Conservation (phyloP, 1,140 invertebrate species). For the Orussus abietinus region DNA sequence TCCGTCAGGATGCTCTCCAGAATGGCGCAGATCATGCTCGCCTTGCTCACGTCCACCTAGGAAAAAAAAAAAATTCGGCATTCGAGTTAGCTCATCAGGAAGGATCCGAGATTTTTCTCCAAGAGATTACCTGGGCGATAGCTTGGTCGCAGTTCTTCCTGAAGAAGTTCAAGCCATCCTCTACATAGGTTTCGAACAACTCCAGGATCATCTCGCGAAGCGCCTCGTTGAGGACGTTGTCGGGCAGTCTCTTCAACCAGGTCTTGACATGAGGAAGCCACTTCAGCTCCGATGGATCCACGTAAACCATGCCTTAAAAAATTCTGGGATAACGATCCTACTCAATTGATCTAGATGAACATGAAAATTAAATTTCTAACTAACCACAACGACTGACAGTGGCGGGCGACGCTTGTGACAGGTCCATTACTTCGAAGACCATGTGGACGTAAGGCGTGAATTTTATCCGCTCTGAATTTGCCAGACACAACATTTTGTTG, state of each 20-base stretch:
- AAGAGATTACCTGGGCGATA: slow-evolving; percentile 58
- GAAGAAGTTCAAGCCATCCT: slow-evolving; percentile 63
- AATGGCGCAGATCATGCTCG: slow-evolving; percentile 67
- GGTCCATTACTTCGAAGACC: slow-evolving; percentile 86
- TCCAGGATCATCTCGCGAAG: slow-evolving; percentile 56
- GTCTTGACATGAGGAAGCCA: slow-evolving; percentile 77
- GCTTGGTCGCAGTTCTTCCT: slow-evolving; percentile 61
- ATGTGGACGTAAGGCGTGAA: slow-evolving; percentile 77
- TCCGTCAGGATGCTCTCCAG: slow-evolving; percentile 64
- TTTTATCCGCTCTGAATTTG: slow-evolving; percentile 87
- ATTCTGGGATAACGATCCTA: too few species aligned
- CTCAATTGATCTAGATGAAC: neutral
- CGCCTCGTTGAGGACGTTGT: slow-evolving; percentile 54
- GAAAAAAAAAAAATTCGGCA: too few species aligned
- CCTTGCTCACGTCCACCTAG: slow-evolving; percentile 80
- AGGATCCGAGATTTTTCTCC: slow-evolving; percentile 8
- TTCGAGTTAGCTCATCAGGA: too few species aligned
- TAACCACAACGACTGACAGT: slow-evolving; percentile 69
- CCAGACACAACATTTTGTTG: slow-evolving; percentile 87
- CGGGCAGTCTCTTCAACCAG: slow-evolving; percentile 66
- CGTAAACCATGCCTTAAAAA: slow-evolving; percentile 80
- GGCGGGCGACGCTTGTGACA: slow-evolving; percentile 82
- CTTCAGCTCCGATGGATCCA: slow-evolving; percentile 76
- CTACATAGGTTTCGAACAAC: slow-evolving; percentile 63
- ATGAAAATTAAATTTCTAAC: slow-evolving; percentile 6